Base-by-base conservation (phyloP, 2,888 invertebrate species). In the Aleiodes alternator region DNA sequence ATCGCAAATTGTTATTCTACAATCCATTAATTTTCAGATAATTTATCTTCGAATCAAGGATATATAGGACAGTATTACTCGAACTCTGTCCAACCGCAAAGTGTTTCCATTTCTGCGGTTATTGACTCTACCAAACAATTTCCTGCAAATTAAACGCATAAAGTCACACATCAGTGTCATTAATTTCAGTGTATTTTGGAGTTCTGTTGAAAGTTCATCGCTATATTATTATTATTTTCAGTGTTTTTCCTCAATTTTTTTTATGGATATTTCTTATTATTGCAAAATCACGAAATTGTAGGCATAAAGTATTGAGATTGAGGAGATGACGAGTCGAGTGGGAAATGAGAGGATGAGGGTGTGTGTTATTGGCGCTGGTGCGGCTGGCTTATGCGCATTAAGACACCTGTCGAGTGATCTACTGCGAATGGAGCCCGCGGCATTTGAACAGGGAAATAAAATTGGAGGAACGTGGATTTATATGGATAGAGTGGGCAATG, bases 401-500 rank as follows among this genome's bases (percentile, higher is more conserved):
- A 90, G 93, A 31, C 93, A 94, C 84, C 90, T 94, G 76, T 89
- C 91, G 78, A 90, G 91, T 80, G 90, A 91, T 82, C 83, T 86
- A 5, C 88, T 88, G 0, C 88, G 89, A 56, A 89, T 90, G 75
- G 91, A 92, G 78, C 91, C 92, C 84, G 91, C 91, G 0, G 92
- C 94, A 8, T 96, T 93, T 83, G 96, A 97, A 84, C 94, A 94
- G 80, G 91, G 92, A 0, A 90, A 90, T 12, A 84, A 90, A 70
- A 87, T 96, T 14, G 96, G 96, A 6, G 97, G 97, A 1, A 95
- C 95, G 0, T 97, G 97, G 96, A 90, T 93, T 38, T 96, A 95
- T 85, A 93, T 92, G 7, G 93, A 95, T 5, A 87, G 91, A 23
- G 90, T 91, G 1, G 94, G 93, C 0, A 82, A 88, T 0, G 94